Conservation (phyloP, 2,797 vertebrate species). For the Cryptoprocta ferox region DNA sequence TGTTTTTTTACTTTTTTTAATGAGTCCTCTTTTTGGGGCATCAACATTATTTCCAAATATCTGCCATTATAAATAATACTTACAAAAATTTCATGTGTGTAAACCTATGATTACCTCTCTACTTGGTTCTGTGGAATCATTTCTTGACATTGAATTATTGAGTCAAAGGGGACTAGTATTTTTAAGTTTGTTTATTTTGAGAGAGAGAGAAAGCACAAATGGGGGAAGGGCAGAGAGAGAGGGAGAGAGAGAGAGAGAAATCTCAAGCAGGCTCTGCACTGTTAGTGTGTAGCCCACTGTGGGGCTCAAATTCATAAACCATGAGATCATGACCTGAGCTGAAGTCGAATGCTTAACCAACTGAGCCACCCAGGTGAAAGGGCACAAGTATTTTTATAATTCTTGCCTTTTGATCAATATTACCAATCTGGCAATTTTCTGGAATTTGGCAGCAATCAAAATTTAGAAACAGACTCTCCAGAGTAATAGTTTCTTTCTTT, state of each 20-base stretch:
- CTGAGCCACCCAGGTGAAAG: not conserved
- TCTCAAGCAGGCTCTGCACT: too few species aligned
- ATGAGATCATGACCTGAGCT: too few species aligned
- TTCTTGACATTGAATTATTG: not conserved
- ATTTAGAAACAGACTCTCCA: not conserved
- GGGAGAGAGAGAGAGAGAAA: too few species aligned
- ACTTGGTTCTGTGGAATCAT: not conserved
- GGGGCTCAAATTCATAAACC: too few species aligned
- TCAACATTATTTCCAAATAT: not conserved
- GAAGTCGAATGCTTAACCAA: too few species aligned
- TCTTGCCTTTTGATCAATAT: not conserved
- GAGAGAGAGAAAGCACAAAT: too few species aligned
- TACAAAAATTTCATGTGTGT: not conserved
- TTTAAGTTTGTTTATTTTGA: too few species aligned
- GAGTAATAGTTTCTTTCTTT: not conserved
- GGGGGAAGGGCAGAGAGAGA: too few species aligned
- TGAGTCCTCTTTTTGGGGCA: not conserved
- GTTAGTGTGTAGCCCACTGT: too few species aligned
- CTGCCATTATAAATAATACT: not conserved
- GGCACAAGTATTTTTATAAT: not conserved
- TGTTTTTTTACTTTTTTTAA: not conserved
- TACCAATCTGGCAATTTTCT: not conserved
- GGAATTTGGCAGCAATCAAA: not conserved
- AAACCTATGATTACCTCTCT: not conserved
- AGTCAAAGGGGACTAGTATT: not conserved